Base-by-base conservation (phyloP, 1,140 invertebrate species). In the Musca vetustissima region DNA sequence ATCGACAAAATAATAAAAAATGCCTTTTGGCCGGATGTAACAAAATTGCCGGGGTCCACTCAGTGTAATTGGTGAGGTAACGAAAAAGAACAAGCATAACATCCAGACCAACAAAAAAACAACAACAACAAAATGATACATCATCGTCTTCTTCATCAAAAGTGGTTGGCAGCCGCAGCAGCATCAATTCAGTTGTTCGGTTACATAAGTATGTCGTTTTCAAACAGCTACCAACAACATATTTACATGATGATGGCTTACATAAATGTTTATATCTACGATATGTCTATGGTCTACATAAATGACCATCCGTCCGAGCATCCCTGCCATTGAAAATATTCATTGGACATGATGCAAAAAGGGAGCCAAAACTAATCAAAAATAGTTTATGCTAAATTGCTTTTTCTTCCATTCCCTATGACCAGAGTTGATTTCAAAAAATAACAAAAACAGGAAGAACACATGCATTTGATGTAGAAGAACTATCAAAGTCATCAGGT, bases 301-400 rank as follows among this genome's bases (percentile, higher is more conserved):
- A 57, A 57, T 57, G 14, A n/a, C 53, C 36, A 43, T 43, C 36
- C 36, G 11, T 43, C 36, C 11, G 11, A 11, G 7, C 49, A 19
- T 19, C 17, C 15, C 48, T 49, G 48, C 13, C 17, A 19, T 7
- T 52, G 49, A 21, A 52, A 52, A 21, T 36, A 21, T 61, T 43
- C 13, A 2, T 24, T 4, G n/a, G 8, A 21, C 28, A 21, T 1
- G 15, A 43, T 21, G n/a, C 28, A 36, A 61, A 36, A 61, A 61
- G 57, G 57, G 57, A 61, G 57, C 57, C 25, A 49, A 65, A 65
- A 65, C 64, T 65, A 65, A 48, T 65, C 64, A 65, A 65, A 65
- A 65, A 65, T 65, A 65, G 64, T 50, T 65, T 49, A 65, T 65
- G 64, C 48, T 65, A 65, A 65, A 65, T 65, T 65, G 64, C 64